phyloP scores from a whole-genome alignment of 2,888 invertebrate genomes.

The Synanthedon myopaeformis region DNA sequence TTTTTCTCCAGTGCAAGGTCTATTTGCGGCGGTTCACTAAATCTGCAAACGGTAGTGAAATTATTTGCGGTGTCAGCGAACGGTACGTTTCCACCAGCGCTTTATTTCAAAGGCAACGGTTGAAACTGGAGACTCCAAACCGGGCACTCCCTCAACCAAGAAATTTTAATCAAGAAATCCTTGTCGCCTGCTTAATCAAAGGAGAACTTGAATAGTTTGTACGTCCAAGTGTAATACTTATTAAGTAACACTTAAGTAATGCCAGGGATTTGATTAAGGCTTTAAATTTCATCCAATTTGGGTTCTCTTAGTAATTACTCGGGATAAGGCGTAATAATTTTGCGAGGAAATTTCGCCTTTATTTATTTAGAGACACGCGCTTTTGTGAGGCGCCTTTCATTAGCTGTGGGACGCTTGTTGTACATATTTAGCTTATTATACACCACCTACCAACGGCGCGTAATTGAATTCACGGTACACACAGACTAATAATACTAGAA shows the following conservation, averaged over 20 bases:
- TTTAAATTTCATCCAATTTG: conserved; percentile 21
- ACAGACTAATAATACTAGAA: no score
- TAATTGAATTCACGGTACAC: no score
- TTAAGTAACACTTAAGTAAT: conserved; percentile 9
- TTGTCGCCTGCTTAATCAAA: conserved; percentile 45
- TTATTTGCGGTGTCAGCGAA: background rate
- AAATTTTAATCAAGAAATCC: conserved; percentile 54
- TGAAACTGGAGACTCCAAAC: conserved; percentile 19
- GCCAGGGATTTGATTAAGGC: conserved; percentile 23
- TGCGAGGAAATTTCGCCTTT: background rate
- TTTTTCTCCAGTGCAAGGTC: background rate
- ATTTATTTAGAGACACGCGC: background rate
- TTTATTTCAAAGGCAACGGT: conserved; percentile 29
- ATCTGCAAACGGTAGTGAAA: background rate
- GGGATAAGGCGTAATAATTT: conserved; percentile 1
- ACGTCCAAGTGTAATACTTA: conserved; percentile 15
- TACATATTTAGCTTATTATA: no score
- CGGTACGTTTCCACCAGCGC: background rate
- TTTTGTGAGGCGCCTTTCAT: background rate
- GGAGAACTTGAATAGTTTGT: conserved; percentile 39
- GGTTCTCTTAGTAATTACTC: conserved; percentile 3
- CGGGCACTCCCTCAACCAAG: conserved; percentile 24
- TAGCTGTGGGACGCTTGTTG: background rate
- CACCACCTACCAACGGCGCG: no score
- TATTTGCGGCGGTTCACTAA: background rate